Evolutionary conservation across 2,888 invertebrate genomes (phyloP), one percentile per base, ranked within the genome.

Genomic region (Pediacus dermestoides): DNA sequence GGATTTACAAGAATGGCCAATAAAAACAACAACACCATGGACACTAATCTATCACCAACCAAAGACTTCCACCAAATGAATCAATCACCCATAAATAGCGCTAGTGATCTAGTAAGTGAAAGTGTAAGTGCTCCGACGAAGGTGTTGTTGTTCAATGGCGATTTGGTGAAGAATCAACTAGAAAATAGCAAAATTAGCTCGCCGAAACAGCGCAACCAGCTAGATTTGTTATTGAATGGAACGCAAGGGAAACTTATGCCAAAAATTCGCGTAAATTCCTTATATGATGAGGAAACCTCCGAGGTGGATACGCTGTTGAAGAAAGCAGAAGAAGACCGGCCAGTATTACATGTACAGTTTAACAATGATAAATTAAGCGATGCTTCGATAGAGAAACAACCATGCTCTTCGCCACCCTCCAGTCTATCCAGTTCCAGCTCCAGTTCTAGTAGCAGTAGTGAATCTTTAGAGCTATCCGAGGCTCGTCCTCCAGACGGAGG

Each of bases 401-500:
- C 42, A 8, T 41, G 42, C 9, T 57, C 52, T 8, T 57, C 56
- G 14, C 55, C 53, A 11, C 53, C 54, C 4, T 49, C 54, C 10
- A 57, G 53, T 26, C 68, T 52, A 67, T 74, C 52, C 65, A 73
- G 45, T 56, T 37, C 46, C 4, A 47, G 53, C 12, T 49, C 50
- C 11, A 44, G 49, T 7, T 59, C 63, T 32, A 59, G 63, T 43
- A 76, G 76, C 30, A 78, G 78, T 3, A 78, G 79, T 49, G 79
- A 80, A 39, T 80, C 80, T 40, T 73, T 81, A 26, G 75, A 76
- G 7, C 75, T 78, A 31, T 74, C 82, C 4, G 84, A 84, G 63
- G 79, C 82, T 1, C 71, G 81, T 11, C 82, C 86, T 1, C 90
- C 89, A 1, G 91, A 92, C 66, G 91, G 90, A 6, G 91, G 92